A percentile compares a stretch with the other conserved stretches of the same genome.
phyloP scores from a whole-genome alignment of 2,113 vertebrate genomes.

The Struthio camelus region DNA sequence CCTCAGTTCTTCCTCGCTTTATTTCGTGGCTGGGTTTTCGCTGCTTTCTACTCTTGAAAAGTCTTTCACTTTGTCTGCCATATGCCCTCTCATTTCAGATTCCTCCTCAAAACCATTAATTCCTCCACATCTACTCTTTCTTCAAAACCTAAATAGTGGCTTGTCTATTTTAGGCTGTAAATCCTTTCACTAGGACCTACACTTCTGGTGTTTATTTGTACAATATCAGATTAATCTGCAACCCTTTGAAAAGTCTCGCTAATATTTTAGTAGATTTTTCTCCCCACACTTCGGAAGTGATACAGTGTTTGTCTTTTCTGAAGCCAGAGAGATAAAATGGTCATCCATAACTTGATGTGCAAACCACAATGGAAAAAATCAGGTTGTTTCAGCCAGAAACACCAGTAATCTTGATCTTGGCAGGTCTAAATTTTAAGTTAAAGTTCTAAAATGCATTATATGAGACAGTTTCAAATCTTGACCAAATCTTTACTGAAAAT shows the following conservation, averaged over 20 bases:
- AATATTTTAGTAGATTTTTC: background rate
- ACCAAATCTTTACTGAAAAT: slow-evolving; percentile 73
- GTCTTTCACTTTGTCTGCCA: background rate
- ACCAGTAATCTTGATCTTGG: slow-evolving; percentile 64
- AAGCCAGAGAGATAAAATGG: slow-evolving; percentile 42
- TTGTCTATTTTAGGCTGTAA: background rate
- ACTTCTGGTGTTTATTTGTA: slow-evolving; percentile 23
- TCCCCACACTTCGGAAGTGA: slow-evolving; percentile 19
- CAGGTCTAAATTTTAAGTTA: slow-evolving; percentile 69
- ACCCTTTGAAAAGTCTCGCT: slow-evolving; percentile 34
- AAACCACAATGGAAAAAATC: slow-evolving; percentile 46
- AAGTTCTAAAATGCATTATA: slow-evolving; percentile 73
- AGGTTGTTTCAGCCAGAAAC: slow-evolving; percentile 53
- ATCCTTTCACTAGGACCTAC: background rate
- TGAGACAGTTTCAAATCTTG: slow-evolving; percentile 64
- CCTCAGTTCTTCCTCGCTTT: background rate
- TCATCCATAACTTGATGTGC: slow-evolving; percentile 29
- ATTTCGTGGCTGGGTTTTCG: background rate
- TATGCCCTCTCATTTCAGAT: background rate
- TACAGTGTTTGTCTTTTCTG: slow-evolving; percentile 37
- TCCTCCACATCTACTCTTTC: background rate
- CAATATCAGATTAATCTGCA: slow-evolving; percentile 9
- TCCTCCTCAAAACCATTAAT: background rate
- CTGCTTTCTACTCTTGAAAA: background rate
- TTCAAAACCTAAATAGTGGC: background rate